A percentile compares a stretch with the other conserved stretches of the same genome.
phyloP scores from a whole-genome alignment of 2,797 vertebrate species.

The Phoebastria nigripes region DNA sequence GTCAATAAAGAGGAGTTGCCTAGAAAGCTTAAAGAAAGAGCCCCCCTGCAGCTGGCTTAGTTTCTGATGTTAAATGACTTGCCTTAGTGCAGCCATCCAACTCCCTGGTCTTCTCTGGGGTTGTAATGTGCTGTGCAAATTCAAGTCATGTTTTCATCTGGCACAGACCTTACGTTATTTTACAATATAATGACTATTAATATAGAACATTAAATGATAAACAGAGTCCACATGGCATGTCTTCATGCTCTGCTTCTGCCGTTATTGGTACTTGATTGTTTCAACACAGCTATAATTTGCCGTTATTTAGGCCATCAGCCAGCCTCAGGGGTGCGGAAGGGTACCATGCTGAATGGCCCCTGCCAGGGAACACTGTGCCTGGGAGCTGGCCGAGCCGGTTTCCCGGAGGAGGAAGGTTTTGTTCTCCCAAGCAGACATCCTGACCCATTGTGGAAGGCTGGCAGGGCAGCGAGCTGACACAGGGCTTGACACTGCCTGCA shows the following conservation, averaged over 20 bases:
- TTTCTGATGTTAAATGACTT: not conserved
- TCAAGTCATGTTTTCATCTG: not conserved
- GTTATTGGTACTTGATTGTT: not conserved
- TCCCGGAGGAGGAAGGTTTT: constrained; percentile 28
- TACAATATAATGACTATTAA: not conserved
- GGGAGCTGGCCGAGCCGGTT: not conserved
- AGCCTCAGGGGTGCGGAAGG: not conserved
- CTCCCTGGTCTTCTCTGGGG: not conserved
- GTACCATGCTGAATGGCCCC: not conserved
- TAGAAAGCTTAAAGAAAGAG: not conserved
- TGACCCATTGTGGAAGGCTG: constrained; percentile 36
- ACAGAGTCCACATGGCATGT: not conserved
- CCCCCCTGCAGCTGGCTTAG: not conserved
- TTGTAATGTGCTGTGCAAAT: not conserved
- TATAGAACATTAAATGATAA: not conserved
- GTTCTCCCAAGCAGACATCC: constrained; percentile 31
- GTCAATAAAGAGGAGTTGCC: not conserved
- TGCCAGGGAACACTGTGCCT: not conserved
- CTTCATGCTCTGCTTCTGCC: not conserved
- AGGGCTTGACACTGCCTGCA: constrained; percentile 48
- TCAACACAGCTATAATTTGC: not conserved
- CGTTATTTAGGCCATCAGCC: not conserved
- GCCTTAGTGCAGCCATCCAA: not conserved
- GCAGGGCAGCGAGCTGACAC: constrained; percentile 46
- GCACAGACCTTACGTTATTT: not conserved